Base-by-base conservation (phyloP, 2,113 vertebrate genomes). In the Neolamprologus variostigma region DNA sequence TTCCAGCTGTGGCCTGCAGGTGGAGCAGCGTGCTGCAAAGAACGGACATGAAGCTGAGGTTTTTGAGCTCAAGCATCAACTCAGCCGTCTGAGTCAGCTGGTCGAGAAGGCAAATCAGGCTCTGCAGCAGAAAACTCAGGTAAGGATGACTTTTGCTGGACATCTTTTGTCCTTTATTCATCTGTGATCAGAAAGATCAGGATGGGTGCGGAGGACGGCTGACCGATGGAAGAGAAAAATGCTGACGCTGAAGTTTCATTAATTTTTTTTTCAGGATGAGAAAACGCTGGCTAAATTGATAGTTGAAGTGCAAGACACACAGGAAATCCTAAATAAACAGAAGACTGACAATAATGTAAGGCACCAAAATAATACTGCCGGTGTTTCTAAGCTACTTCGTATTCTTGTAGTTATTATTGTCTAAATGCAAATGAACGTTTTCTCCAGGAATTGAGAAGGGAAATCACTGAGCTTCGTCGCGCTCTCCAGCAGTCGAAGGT, bases 71-170 rank as follows among this genome's bases (percentile, higher is more conserved):
- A 84, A 85, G 76, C 88, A 76, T 86, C 91, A 96, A 13, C 82
- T 96, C 2, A 37, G 33, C n/a, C 59, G 68, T 4, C 86, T 96
- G 16, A 93, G 90, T 83, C 73, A 45, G 71, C 92, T 92, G 91
- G 76, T 61, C 12, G 95, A 96, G 23, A 96, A 47, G 23, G 93
- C 94, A 16, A 94, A 82, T 3, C 89, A 55, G 82, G 92, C 93
- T 1, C 86, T 96, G 83, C 95, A 96, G 90, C 95, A 96, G 82
- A 96, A 95, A 78, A 42, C 89, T 23, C 92, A 93, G 94, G 96
- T 96, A 17, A 89, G 23, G n/a, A 47, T 13, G 4, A 3, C 47
- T n/a, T 4, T 8, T 45, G 11, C 54, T 81, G 14, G 54, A 10
- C 21, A 9, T 23, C 14, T 5, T 6, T 40, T 8, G 3, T 63